Base-by-base conservation (phyloP, 2,797 vertebrate species). In the Emydoidea blandingii region DNA sequence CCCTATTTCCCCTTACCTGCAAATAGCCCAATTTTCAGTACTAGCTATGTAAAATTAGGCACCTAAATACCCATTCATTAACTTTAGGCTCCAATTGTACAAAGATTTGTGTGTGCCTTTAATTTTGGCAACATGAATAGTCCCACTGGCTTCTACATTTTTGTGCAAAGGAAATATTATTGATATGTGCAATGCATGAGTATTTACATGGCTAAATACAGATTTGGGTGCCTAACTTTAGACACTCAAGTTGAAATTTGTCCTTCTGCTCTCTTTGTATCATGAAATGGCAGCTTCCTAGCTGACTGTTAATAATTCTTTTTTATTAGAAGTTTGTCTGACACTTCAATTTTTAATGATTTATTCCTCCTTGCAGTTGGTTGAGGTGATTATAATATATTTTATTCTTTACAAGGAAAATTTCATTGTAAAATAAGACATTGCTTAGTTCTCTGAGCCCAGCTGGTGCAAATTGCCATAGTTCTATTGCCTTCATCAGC, bases 61-160 rank as follows among this genome's bases (percentile, higher is more conserved):
- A 82, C 76, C 88, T 44, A 85, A 78, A 54, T 41, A 85, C 49
- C 83, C 68, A 79, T 65, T 91, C 57, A 90, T 81, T 83, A 54
- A 87, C 78, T 95, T 90, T 57, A 90, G 92, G 74, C 78, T 95
- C 54, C 44, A 65, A 87, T 90, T 87, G 84, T 92, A 65, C 62
- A 80, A 81, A 0, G 0, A 47, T 76, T 90, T 95, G 76, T 90
- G 83, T 95, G 68, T 86, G 10, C 53, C 52, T 6, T 81, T 78
- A 52, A 15, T 0, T 57, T 94, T 87, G 92, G 7, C n/a, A 41
- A 37, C 57, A 25, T 90, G 89, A 91, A 37, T 87, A 87, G 88
- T 0, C 0, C 8, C 14, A 59, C 83, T 91, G 72, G 16, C 92
- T 87, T 65, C 23, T 25, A 68, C 37, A 74, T 90, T 83, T 95